These are phyloP conservation scores for Lepus oiostolus DNA, from an alignment of 2,797 vertebrate species.

Conservation along the genomic window DNA sequence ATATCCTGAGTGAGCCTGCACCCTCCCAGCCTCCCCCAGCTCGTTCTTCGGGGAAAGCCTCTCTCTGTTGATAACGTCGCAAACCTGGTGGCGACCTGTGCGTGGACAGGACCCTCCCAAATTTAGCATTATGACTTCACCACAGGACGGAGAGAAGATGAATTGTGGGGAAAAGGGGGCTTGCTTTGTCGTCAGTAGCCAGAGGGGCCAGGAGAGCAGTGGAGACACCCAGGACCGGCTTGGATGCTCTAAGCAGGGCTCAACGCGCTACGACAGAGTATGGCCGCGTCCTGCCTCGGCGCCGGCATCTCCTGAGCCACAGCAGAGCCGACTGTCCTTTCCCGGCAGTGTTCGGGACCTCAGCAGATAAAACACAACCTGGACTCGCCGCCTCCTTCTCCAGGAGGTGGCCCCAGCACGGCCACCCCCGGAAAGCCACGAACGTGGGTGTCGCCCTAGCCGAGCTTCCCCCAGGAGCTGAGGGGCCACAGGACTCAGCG, in stretches of 20 bases:
- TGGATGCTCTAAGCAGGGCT: slow-evolving; percentile 68
- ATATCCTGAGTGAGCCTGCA: slow-evolving; percentile 80
- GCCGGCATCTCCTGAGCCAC: slow-evolving; percentile 59
- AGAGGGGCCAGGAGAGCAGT: slow-evolving; percentile 79
- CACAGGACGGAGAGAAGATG: slow-evolving; percentile 72
- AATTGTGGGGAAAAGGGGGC: slow-evolving; percentile 71
- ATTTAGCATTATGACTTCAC: slow-evolving; percentile 80
- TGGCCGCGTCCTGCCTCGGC: slow-evolving; percentile 29
- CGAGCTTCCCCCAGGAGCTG: slow-evolving; percentile 16
- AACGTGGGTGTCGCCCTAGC: slow-evolving; percentile 67
- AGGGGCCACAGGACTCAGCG: slow-evolving; percentile 6
- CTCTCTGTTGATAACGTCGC: slow-evolving; percentile 76
- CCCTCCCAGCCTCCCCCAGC: slow-evolving; percentile 77
- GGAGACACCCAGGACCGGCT: slow-evolving; percentile 62
- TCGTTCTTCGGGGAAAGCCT: slow-evolving; percentile 72
- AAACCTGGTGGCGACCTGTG: slow-evolving; percentile 72
- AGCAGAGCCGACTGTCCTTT: slow-evolving; percentile 55
- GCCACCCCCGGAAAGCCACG: slow-evolving; percentile 35
- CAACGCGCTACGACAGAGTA: background rate
- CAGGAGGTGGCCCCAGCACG: slow-evolving; percentile 33
- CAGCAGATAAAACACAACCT: slow-evolving; percentile 55
- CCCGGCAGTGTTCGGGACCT: slow-evolving; percentile 44
- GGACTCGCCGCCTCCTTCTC: slow-evolving; percentile 62
- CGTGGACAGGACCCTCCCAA: slow-evolving; percentile 76
- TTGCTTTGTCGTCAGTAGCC: slow-evolving; percentile 79